These are phyloP conservation scores for Apodemia duryi DNA, from an alignment of 2,888 invertebrate genomes.

Conservation along the genomic window DNA sequence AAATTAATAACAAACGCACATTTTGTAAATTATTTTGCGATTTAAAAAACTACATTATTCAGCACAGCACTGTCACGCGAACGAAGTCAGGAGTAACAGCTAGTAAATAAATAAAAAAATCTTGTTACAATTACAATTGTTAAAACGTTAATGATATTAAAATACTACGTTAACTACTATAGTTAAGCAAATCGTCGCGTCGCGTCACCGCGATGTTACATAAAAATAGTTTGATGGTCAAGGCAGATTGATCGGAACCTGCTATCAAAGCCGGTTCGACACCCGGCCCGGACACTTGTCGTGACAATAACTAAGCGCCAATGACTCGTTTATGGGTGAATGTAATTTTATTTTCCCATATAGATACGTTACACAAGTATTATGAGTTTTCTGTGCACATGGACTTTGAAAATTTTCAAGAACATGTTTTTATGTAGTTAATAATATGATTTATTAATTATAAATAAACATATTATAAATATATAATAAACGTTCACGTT, in stretches of 20 bases:
- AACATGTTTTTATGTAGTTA: conserved; percentile 9
- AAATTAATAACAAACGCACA: too few relatives aligned
- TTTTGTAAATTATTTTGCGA: too few relatives aligned
- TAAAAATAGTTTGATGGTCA: conserved; percentile 39
- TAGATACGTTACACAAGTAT: background rate
- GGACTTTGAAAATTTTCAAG: conserved; percentile 39
- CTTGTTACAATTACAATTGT: too few relatives aligned
- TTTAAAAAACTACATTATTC: too few relatives aligned
- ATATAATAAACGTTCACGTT: too few relatives aligned
- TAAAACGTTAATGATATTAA: too few relatives aligned
- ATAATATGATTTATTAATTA: too few relatives aligned
- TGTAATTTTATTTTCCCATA: conserved; percentile 1
- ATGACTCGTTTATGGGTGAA: conserved; percentile 26
- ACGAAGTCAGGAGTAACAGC: too few relatives aligned
- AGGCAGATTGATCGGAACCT: conserved; percentile 35
- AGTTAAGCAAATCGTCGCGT: background rate
- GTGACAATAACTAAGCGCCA: conserved; percentile 9
- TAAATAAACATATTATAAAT: too few relatives aligned
- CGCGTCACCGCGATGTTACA: background rate
- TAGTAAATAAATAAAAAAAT: too few relatives aligned
- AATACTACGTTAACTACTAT: too few relatives aligned
- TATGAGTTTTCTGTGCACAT: conserved; percentile 28
- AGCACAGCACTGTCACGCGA: too few relatives aligned
- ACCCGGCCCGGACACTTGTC: conserved; percentile 52
- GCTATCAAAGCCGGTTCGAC: conserved; percentile 53